Evolutionary conservation across 2,113 vertebrate genomes (phyloP), one percentile per base, ranked within the genome.

Genomic region (Sinocyclocheilus rhinocerous): DNA sequence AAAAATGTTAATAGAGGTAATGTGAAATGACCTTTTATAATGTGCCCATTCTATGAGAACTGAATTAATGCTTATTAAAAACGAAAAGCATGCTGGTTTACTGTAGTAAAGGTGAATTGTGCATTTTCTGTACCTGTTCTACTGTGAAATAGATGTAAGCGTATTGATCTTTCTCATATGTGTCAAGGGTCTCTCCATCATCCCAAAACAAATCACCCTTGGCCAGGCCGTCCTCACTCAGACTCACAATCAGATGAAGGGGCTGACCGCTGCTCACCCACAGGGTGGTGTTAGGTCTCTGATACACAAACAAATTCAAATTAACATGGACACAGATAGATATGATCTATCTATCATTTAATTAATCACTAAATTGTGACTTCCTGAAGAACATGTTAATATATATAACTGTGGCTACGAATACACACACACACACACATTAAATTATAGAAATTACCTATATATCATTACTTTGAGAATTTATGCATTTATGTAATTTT

Each of bases 201-300:
- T 97, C 97, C 97, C 97, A 97, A 91, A 95, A 97, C 59, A 97
- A 90, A 88, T 96, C 96, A 15, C 97, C 97, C 63, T 88, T 87
- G 15, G 97, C 95, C 0, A 89, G 91, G 42, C 92, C 92, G 0
- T 91, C 91, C 0, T 90, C 92, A 7, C 95, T 94, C 26, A 97
- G 92, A 61, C 95, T 93, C 0, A 93, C 93, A 0, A 96, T 84
- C 52, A 97, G 91, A 83, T 87, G 93, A 85, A 97, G 90, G 0
- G 96, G 94, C 89, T 96, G 97, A 6, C 93, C 84, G n/a, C 90
- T 94, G 80, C 94, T 96, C 0, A 67, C 85, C 93, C 93, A 90
- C 0, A 94, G 93, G 9, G 95, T 97, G 36, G 90, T 91, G 78
- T 93, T 96, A 0, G 97, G 95, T 63, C 92, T 94, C 97, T 97